Evolutionary conservation across 2,797 vertebrate genomes (phyloP), one percentile per base, ranked within the genome.

Genomic region (Naso thynnoides): DNA sequence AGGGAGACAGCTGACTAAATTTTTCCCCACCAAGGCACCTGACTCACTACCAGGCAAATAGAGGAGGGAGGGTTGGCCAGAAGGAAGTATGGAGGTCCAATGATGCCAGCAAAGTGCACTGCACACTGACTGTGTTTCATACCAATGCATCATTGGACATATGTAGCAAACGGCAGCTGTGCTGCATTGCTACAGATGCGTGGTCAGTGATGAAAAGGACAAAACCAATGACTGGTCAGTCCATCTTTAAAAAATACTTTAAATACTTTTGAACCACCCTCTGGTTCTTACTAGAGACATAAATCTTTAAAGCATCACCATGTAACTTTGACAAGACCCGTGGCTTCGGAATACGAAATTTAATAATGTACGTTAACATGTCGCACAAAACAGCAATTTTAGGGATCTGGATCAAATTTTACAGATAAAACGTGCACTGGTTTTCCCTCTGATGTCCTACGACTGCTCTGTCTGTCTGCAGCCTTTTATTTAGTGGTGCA

Each of bases 1-100:
- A 85, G 73, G 74, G 59, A 89, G 89, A 89, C 88, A 89, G 89
- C 83, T 86, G 89, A 89, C 87, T 78, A 71, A 23, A 87, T 88
- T 84, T n/a, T 81, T 83, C 82, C 79, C 74, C 80, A 64, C 70
- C 81, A 69, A 19, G 26, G 75, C 83, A 89, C 87, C 86, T 90
- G 86, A 90, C 79, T 89, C 84, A 87, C 81, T 49, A 90, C 67
- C 81, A 79, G 77, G 80, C 77, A 77, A 76, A 76, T 9, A 64
- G 45, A 80, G 79, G 49, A 69, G 65, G 69, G 70, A 56, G 65
- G 38, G 62, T 38, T 39, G 24, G 71, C 60, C 57, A 47, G 60
- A 52, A 48, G 53, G 52, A 76, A 66, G 69, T 70, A 83, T 56
- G 77, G 74, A 67, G 50, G 56, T 45, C 58, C 52, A 42, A 61